Conservation (phyloP, 2,888 invertebrate genomes). For the Leptopilina drosophilae region DNA sequence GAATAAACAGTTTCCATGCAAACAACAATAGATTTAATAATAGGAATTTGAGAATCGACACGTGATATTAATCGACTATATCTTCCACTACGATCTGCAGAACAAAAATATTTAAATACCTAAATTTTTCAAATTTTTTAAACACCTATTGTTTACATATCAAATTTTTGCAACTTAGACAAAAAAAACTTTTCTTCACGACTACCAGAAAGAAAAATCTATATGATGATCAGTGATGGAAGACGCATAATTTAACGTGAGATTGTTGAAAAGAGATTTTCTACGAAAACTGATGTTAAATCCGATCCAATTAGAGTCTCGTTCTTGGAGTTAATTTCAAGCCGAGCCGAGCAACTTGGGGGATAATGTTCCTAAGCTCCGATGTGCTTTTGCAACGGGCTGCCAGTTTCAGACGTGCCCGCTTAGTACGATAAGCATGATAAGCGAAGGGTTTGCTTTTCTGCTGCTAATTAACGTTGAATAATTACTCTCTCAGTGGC, state of each 20-base stretch:
- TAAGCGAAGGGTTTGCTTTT: conserved; percentile 19
- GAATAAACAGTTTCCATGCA: too few species aligned
- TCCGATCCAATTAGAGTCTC: conserved; percentile 38
- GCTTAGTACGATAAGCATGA: conserved; percentile 44
- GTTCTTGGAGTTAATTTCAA: conserved; percentile 35
- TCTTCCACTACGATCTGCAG: too few species aligned
- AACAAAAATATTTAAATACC: too few species aligned
- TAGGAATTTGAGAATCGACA: too few species aligned
- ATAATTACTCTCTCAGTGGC: conserved; percentile 14
- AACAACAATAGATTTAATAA: too few species aligned
- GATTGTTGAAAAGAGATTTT: conserved; percentile 19
- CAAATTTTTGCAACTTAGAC: too few species aligned
- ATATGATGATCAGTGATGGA: neutral
- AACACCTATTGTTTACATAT: too few species aligned
- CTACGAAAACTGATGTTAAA: conserved; percentile 32
- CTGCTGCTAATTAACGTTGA: conserved; percentile 25
- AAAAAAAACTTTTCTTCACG: neutral
- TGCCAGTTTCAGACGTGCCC: conserved; percentile 44
- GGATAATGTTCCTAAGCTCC: conserved; percentile 45
- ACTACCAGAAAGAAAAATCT: neutral
- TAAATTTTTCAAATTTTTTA: too few species aligned
- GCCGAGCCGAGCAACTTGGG: conserved; percentile 34
- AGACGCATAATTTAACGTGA: neutral
- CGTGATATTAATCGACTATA: too few species aligned
- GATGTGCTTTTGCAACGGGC: conserved; percentile 49